Evolutionary conservation across 1,140 invertebrate genomes (phyloP).

Genomic region (Rhopalosiphum maidis): DNA sequence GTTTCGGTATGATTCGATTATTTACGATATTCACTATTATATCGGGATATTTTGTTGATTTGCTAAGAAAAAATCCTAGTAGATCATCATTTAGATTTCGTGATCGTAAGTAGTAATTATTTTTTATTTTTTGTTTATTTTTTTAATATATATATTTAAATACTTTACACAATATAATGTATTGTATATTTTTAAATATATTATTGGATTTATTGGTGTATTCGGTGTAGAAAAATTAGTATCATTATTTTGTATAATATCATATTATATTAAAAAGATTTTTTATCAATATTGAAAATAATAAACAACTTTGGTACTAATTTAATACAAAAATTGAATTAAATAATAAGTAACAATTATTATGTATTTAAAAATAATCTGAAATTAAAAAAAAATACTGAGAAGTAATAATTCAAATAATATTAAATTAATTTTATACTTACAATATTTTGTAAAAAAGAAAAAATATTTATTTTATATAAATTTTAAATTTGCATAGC

Average conservation of each 20-base stretch:
- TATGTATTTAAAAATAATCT: no score
- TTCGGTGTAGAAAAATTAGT: no score
- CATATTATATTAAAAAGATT: no score
- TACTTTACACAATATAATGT: no score
- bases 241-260: no score
- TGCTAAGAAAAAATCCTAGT: neutral
- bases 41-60: neutral
- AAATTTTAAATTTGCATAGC: neutral
- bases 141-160: no score
- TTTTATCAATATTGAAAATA: no score
- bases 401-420: neutral
- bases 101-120: neutral
- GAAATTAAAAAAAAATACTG: neutral
- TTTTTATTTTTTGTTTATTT: no score
- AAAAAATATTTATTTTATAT: neutral
- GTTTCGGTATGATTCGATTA: neutral
- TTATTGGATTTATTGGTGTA: neutral
- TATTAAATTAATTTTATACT: neutral
- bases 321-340: no score
- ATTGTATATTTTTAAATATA: no score
- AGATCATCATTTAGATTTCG: neutral
- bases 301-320: no score
- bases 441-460: neutral
- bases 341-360: no score
- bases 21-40: neutral